phyloP scores from a whole-genome alignment of 2,888 invertebrate species.

The Autographa gamma region DNA sequence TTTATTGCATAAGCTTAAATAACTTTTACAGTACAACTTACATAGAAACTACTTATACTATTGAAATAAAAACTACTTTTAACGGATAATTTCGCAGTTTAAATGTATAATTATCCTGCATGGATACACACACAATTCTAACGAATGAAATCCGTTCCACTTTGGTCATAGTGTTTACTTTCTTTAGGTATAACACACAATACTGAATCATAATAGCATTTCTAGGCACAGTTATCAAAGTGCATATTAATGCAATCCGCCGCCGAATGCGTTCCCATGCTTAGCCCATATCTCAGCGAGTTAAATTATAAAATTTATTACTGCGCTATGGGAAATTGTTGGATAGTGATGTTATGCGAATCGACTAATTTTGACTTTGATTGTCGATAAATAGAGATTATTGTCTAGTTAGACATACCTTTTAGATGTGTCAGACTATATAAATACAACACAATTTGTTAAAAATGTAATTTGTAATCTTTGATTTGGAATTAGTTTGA shows the following conservation, averaged over 20 bases:
- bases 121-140: too few species aligned
- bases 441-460: background rate
- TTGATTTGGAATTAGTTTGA: too few species aligned
- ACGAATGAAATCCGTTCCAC: too few species aligned
- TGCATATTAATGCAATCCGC: constrained; percentile 61
- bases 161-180: too few species aligned
- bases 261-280: constrained; percentile 59
- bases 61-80: too few species aligned
- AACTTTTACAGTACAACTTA: too few species aligned
- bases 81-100: too few species aligned
- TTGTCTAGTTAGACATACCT: background rate
- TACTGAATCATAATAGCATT: constrained; percentile 37
- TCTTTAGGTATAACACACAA: constrained; percentile 19
- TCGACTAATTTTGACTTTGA: constrained; percentile 22
- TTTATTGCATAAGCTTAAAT: too few species aligned
- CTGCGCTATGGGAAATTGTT: constrained; percentile 36
- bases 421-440: background rate
- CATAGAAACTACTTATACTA: too few species aligned
- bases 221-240: constrained; percentile 45
- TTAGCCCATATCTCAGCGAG: constrained; percentile 45
- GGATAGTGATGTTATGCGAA: constrained; percentile 48
- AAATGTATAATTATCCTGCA: too few species aligned
- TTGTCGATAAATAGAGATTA: constrained; percentile 10
- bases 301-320: constrained; percentile 62
- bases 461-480: background rate